These are phyloP conservation scores for Zapornia atra DNA, from an alignment of 2,113 vertebrate species.

Conservation along the genomic window DNA sequence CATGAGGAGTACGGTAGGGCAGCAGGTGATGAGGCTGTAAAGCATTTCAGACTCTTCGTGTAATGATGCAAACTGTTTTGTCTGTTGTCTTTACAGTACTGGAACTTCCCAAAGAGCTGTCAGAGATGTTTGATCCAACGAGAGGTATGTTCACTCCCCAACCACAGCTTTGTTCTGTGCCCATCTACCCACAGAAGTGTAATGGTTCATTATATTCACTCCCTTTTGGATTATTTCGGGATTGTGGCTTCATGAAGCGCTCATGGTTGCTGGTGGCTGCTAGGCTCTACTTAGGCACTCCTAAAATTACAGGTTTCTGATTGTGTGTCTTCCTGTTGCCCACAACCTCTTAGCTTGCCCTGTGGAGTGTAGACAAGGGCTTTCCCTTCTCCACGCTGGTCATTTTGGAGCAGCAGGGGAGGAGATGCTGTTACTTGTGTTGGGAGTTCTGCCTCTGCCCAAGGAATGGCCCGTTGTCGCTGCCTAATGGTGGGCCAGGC, in stretches of 20 bases:
- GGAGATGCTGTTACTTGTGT: background rate
- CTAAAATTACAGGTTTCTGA: background rate
- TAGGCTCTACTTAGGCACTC: background rate
- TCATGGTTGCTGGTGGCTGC: background rate
- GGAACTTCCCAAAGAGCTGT: slow-evolving; percentile 95
- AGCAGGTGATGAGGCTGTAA: background rate
- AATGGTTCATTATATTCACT: background rate
- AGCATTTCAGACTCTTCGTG: background rate
- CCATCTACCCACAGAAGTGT: background rate
- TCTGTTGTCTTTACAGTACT: slow-evolving; percentile 83
- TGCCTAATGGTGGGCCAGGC: background rate
- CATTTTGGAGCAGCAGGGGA: background rate
- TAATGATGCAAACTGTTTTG: background rate
- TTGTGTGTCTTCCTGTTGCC: background rate
- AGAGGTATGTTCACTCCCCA: slow-evolving; percentile 81
- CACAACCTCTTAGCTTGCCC: background rate
- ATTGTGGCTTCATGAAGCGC: background rate
- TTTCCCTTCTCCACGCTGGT: background rate
- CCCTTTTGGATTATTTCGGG: background rate
- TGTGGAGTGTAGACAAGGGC: background rate
- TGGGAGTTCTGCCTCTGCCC: background rate
- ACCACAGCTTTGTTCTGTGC: background rate
- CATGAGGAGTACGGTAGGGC: background rate
- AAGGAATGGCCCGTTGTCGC: background rate
- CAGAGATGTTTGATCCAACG: slow-evolving; percentile 97